phyloP scores from a whole-genome alignment of 2,113 vertebrate species.

The Xerus inauris region DNA sequence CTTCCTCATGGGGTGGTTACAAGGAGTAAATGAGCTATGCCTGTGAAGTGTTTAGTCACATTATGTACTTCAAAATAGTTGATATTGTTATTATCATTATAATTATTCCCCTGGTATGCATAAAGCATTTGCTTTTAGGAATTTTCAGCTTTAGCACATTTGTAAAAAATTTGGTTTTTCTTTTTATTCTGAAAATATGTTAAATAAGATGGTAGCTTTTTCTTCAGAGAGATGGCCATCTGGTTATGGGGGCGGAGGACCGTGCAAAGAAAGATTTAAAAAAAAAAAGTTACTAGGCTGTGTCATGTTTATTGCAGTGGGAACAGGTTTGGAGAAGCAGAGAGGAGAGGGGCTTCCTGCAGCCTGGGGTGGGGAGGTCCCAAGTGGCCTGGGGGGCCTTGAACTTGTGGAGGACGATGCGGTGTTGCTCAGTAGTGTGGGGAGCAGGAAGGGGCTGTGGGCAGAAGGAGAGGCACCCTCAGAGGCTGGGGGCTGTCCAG shows the following conservation, averaged over 20 bases:
- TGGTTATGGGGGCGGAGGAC: background rate
- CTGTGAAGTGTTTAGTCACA: conserved; percentile 40
- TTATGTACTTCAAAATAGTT: conserved; percentile 53
- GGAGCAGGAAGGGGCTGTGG: too few species aligned
- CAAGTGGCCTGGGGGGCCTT: background rate
- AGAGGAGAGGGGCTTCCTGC: background rate
- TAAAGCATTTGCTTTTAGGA: conserved; percentile 53
- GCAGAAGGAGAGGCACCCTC: background rate
- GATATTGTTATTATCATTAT: conserved; percentile 49
- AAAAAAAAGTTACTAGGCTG: background rate
- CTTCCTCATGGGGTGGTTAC: background rate
- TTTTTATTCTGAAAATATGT: conserved; percentile 45
- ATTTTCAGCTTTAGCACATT: conserved; percentile 24
- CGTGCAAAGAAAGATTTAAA: background rate
- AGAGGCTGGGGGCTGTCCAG: background rate
- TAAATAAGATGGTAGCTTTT: background rate
- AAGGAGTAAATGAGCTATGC: background rate
- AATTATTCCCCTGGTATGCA: conserved; percentile 45
- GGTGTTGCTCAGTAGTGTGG: background rate
- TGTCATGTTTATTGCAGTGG: background rate
- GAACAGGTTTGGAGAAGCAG: background rate
- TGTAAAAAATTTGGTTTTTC: conserved; percentile 7
- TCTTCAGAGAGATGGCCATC: conserved; percentile 9
- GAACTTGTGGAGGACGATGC: background rate
- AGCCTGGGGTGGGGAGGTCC: background rate